These are phyloP conservation scores for Butorides virescens DNA, from an alignment of 2,113 vertebrate genomes.

Conservation along the genomic window DNA sequence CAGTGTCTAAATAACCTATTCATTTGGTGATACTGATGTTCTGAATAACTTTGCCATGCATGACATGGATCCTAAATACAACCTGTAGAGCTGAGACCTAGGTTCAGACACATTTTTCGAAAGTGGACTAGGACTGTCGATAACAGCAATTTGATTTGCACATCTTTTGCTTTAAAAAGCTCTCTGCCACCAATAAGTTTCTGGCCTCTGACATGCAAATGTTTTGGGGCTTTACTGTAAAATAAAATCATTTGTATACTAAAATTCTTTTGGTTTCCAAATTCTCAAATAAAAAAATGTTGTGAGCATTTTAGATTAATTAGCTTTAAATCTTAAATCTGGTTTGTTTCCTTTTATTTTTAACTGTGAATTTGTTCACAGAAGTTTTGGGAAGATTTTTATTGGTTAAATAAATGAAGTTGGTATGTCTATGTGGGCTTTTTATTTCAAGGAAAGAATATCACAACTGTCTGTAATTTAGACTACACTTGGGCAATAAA, in stretches of 20 bases:
- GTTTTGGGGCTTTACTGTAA: not conserved
- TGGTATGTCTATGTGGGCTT: not conserved
- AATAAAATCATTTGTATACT: not conserved
- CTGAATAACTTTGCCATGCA: not conserved
- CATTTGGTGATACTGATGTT: not conserved
- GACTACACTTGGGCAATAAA: not conserved
- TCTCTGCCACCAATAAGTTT: not conserved
- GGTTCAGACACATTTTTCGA: not conserved
- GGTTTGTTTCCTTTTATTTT: not conserved
- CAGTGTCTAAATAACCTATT: not conserved
- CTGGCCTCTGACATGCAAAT: not conserved
- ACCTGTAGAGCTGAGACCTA: not conserved
- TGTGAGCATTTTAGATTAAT: not conserved
- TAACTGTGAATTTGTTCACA: not conserved
- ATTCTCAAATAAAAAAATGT: not conserved
- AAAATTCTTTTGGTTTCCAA: not conserved
- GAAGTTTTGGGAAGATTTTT: not conserved
- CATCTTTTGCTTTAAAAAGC: not conserved
- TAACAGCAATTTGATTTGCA: not conserved
- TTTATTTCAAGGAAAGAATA: not conserved
- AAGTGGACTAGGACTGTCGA: not conserved
- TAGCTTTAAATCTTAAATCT: not conserved
- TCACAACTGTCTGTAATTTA: not conserved
- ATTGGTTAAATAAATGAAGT: not conserved
- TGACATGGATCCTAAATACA: not conserved